Evolutionary conservation across 1,140 invertebrate genomes (phyloP).

Genomic region (Zaprionus taronus): DNA sequence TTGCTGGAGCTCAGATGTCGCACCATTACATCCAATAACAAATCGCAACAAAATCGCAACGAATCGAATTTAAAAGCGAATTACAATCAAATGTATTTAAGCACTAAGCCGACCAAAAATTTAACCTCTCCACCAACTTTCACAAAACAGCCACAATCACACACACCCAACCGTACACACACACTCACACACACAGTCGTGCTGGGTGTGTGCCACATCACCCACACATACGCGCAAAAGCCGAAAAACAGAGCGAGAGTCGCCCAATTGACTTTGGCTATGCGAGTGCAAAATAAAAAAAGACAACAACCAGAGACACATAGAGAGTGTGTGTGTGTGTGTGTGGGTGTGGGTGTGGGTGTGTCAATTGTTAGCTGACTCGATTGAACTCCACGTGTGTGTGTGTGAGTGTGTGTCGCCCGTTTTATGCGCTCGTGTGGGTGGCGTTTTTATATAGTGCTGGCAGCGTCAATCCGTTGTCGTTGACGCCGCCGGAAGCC

Average conservation of each 20-base stretch:
- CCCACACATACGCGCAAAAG: constrained; percentile 13
- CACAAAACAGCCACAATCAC: constrained; percentile 6
- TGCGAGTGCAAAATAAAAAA: constrained; percentile 37
- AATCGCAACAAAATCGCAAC: constrained; percentile 72
- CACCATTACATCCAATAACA: constrained; percentile 80
- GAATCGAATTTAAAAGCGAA: constrained; percentile 82
- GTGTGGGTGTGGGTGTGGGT: constrained; percentile 12
- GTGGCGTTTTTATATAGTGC: constrained; percentile 64
- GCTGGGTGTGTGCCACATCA: constrained; percentile 19
- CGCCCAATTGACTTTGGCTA: constrained; percentile 72
- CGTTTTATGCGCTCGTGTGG: constrained; percentile 28
- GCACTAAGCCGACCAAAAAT: constrained; percentile 74
- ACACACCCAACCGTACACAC: constrained; percentile 8
- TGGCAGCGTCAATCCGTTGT: constrained; percentile 51
- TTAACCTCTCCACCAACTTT: constrained; percentile 45
- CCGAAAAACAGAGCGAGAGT: constrained; percentile 11
- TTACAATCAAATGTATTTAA: constrained; percentile 83
- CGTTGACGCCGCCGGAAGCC: constrained; percentile 63
- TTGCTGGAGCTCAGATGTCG: constrained; percentile 71
- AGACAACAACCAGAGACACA: constrained; percentile 33
- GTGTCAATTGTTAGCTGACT: constrained; percentile 12
- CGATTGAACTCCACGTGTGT: constrained; percentile 28
- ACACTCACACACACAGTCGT: not conserved
- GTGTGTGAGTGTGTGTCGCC: constrained; percentile 23
- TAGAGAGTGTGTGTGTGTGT: not conserved